These are phyloP conservation scores for Coptodon bakossiorum DNA, from an alignment of 2,113 vertebrate genomes.

Conservation along the genomic window DNA sequence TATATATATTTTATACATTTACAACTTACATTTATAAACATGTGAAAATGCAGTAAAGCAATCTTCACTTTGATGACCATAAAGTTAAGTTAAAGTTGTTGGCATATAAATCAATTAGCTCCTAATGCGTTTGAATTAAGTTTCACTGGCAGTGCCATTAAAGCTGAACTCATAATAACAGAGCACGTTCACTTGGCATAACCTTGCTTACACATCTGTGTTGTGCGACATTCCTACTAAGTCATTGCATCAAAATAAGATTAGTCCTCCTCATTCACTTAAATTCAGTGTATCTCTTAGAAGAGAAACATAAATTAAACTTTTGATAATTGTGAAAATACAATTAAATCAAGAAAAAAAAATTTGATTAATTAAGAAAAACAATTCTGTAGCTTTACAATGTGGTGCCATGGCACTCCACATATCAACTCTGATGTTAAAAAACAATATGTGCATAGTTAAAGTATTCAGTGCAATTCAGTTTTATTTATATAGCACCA, in stretches of 20 bases:
- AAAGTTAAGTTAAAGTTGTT: not conserved
- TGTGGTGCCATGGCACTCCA: not conserved
- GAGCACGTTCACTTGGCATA: not conserved
- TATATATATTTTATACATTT: not conserved
- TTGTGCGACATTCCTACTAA: not conserved
- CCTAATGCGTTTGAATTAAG: not conserved
- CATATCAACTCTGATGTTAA: not conserved
- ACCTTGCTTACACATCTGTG: not conserved
- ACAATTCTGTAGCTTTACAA: not conserved
- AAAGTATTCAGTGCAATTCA: not conserved
- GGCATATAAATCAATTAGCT: not conserved
- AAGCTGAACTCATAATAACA: not conserved
- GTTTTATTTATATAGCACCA: not conserved
- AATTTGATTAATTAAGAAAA: not conserved
- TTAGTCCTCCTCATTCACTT: not conserved
- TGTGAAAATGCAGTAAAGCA: not conserved
- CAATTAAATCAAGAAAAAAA: not conserved
- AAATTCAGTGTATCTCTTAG: not conserved
- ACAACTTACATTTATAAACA: not conserved
- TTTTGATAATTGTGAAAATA: not conserved
- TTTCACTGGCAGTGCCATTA: not conserved
- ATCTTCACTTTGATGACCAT: not conserved
- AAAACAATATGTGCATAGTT: not conserved
- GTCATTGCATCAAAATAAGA: not conserved
- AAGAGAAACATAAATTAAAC: not conserved